phyloP scores from a whole-genome alignment of 2,888 invertebrate species.

The Drosophila hamatofila region DNA sequence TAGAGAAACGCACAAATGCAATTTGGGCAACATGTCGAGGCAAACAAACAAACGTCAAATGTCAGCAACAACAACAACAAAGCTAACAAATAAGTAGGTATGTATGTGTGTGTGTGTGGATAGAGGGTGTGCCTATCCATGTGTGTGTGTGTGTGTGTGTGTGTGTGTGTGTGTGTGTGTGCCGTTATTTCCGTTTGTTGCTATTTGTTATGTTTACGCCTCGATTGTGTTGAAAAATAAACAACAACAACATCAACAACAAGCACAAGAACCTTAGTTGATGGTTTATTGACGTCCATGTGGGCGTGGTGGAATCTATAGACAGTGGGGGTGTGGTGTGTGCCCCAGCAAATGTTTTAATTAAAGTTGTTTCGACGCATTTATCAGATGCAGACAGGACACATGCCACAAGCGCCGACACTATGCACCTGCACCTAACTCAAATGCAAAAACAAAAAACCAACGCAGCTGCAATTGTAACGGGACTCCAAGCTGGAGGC shows the following conservation, averaged over 20 bases:
- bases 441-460: conserved; percentile 18
- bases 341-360: conserved; percentile 68
- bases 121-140: conserved; percentile 25
- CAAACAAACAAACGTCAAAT: conserved; percentile 66
- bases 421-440: conserved; percentile 42
- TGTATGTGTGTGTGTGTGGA: conserved; percentile 11
- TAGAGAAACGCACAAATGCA: conserved; percentile 46
- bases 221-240: conserved; percentile 77
- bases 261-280: conserved; percentile 54
- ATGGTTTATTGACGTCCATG: conserved; percentile 59
- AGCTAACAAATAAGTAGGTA: conserved; percentile 28
- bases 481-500: conserved; percentile 26
- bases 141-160: not conserved
- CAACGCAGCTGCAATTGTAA: conserved; percentile 38
- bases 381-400: conserved; percentile 81
- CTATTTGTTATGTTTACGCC: conserved; percentile 78
- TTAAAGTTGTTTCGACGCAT: conserved; percentile 77
- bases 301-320: not conserved
- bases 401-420: conserved; percentile 57
- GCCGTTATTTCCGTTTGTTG: conserved; percentile 44
- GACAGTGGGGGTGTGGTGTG: not conserved
- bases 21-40: conserved; percentile 72
- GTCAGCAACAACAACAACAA: conserved; percentile 32
- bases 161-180: conserved; percentile 13
- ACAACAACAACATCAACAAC: conserved; percentile 29